Base-by-base conservation (phyloP, 2,797 vertebrate genomes). In the Semaprochilodus insignis region DNA sequence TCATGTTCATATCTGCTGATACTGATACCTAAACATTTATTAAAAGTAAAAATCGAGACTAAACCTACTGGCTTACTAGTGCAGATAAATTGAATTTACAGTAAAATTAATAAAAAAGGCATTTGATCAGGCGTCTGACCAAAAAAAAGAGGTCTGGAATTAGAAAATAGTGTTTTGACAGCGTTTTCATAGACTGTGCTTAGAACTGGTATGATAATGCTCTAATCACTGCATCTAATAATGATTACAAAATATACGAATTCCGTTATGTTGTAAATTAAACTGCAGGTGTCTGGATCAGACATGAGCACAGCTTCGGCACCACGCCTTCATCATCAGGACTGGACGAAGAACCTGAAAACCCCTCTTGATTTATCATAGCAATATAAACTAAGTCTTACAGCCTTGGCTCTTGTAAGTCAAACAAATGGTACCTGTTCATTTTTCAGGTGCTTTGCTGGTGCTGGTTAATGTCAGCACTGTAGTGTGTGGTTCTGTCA, bases 351-450 rank as follows among this genome's bases (percentile, higher is more conserved):
- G 31, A 62, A 16, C n/a, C 34, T 60, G 3, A 36, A 74, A 6
- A 70, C 44, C 8, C 51, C 3, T 54, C 23, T 55, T 73, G 55
- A 60, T n/a, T 14, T 17, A 75, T 75, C 73, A 75, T 25, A 54
- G 52, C 71, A 73, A 55, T 55, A 5, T 4, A 74, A 31, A 16
- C 27, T 74, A 55, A 6, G 13, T 25, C 59, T 62, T 76, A 15
- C 36, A 62, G 31, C 52, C 48, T 54, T 52, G 27, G 51, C 21
- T 48, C 40, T n/a, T 48, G 6, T 21, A n/a, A 23, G 8, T 75
- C 34, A 74, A 73, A 52, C 70, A 54, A 10, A 2, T 59, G 73
- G 54, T 60, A 60, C 54, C 73, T 74, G 31, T 74, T 74, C 31
- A n/a, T 7, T 74, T 57, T 40, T n/a, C 27, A 75, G 34, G 14